Evolutionary conservation across 37 sponge, comb jelly and placozoan genomes (phyloP).

Genomic region (Geodia barretti): DNA sequence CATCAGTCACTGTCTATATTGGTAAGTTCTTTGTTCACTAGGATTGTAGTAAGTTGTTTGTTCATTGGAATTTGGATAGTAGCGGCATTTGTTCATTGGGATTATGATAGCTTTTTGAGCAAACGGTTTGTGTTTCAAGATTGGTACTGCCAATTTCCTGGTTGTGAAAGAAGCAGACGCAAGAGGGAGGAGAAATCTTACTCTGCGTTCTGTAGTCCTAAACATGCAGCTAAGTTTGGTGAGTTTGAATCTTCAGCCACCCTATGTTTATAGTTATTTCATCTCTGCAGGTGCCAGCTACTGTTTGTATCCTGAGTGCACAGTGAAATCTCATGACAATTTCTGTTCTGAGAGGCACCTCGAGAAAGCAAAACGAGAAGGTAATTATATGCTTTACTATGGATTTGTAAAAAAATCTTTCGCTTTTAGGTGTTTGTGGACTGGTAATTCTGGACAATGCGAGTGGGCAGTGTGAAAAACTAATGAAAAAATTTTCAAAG

Average conservation of each 20-base stretch:
- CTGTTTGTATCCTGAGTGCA: not conserved
- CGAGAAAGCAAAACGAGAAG: not conserved
- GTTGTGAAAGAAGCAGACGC: not conserved
- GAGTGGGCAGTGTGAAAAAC: not conserved
- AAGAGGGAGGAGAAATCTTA: not conserved
- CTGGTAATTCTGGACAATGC: too few relatives aligned
- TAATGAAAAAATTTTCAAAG: not conserved
- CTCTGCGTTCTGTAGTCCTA: not conserved
- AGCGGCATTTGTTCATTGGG: too few relatives aligned
- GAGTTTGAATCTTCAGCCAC: not conserved
- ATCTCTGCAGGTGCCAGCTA: not conserved
- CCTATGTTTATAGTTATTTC: not conserved
- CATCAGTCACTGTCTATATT: too few relatives aligned
- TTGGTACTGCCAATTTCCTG: not conserved
- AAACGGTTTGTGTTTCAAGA: too few relatives aligned
- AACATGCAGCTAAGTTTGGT: constrained; percentile 3
- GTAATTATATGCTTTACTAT: not conserved
- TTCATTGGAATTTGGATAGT: too few relatives aligned
- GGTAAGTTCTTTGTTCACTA: too few relatives aligned
- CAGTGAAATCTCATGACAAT: not conserved
- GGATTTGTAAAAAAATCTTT: not conserved
- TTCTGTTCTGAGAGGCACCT: constrained; percentile 4
- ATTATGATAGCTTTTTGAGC: too few relatives aligned
- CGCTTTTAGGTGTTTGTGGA: too few relatives aligned
- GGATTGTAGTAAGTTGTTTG: too few relatives aligned